These are phyloP conservation scores for Rhamphomyia laevipes DNA, from an alignment of 2,888 invertebrate genomes.

Conservation along the genomic window DNA sequence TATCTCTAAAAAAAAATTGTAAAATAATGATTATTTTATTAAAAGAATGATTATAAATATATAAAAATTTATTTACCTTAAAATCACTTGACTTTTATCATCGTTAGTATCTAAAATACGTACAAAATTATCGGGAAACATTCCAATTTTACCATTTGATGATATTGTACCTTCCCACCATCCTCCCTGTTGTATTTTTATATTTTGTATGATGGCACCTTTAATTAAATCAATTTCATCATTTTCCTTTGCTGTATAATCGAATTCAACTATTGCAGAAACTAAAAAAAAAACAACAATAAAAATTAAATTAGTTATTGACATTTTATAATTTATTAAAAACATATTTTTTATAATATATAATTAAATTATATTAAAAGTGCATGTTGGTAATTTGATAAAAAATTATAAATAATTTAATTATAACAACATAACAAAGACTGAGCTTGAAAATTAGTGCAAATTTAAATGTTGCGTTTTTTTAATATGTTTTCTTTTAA, in stretches of 20 bases:
- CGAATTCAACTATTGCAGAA: conserved; percentile 76
- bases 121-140: conserved; percentile 93
- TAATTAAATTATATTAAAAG: too few species aligned
- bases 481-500: too few species aligned
- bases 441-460: too few species aligned
- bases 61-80: conserved; percentile 32
- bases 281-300: conserved; percentile 37
- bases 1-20: conserved; percentile 31
- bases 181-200: conserved; percentile 65
- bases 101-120: conserved; percentile 42
- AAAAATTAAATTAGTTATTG: too few species aligned
- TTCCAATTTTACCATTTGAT: conserved; percentile 58
- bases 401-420: not conserved
- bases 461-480: too few species aligned
- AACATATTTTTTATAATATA: too few species aligned
- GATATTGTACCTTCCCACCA: conserved; percentile 86
- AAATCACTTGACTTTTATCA: conserved; percentile 27
- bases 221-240: conserved; percentile 74
- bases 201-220: conserved; percentile 73
- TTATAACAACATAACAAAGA: not conserved
- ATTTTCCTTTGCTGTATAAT: conserved; percentile 72
- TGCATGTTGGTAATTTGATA: not conserved
- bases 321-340: too few species aligned
- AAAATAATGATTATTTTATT: not conserved
- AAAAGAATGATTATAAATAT: not conserved